Base-by-base conservation (phyloP, 64 coral and sea anemone genomes). In the Montipora capricornis region DNA sequence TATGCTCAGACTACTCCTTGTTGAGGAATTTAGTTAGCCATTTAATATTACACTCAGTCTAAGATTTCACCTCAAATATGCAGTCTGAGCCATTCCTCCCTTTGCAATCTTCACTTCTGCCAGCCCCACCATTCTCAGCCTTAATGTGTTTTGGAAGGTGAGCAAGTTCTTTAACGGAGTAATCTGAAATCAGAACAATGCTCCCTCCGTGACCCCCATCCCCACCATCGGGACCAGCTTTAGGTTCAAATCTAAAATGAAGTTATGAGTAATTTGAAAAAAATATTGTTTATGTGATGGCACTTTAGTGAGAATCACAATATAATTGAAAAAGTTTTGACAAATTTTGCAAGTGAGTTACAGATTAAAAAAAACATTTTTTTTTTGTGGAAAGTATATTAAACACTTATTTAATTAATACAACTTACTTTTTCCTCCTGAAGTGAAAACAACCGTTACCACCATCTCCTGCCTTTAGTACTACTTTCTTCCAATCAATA, bases 211-310 rank as follows among this genome's bases (percentile, higher is more conserved):
- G 48, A 0, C 98, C 98, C n/a, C 98, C 98, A 95, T 95, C 80
- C 17, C 98, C 98, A 45, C 98, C 98, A 96, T 99, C 98, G 58
- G 98, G 98, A 5, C 98, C 98, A 71, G 95, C 98, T 87, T 80
- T 99, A 15, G 95, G 95, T 73, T 96, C 89, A 64, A 13, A 88
- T 75, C 95, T 92, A 47, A n/a, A 0, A 89, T 24, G 14, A 64
- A 64, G 61, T 64, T 64, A 64, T 71, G 3, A 73, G 0, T 44
- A 47, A 44, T 29, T 6, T 11, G 5, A 57, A 11, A 37, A 37
- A 37, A 37, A 8, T 11, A 57, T 57, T 57, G 53, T 57, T 57
- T 11, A 59, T 47, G 47, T 51, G 15, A 10, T 49, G 17, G n/a
- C 9, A 55, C 10, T 55, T 8, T 4, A 16, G 61, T 14, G 14